phyloP scores from a whole-genome alignment of 2,888 invertebrate genomes.

The Lysandra coridon region DNA sequence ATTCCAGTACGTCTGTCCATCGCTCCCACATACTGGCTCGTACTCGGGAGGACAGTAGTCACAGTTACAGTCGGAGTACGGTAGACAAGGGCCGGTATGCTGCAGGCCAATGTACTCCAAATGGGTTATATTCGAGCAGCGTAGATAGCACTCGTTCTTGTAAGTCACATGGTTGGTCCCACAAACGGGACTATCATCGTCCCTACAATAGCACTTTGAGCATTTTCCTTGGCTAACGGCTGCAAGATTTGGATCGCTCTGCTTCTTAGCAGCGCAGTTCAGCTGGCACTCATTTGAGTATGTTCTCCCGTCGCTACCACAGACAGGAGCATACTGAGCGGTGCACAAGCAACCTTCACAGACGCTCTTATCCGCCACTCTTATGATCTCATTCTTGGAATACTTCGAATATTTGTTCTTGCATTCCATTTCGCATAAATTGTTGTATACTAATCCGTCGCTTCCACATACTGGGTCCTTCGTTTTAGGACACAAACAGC shows the following conservation, averaged over 20 bases:
- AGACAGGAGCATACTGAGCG: slow-evolving; percentile 44
- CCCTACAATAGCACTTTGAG: slow-evolving; percentile 45
- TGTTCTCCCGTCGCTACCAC: slow-evolving; percentile 46
- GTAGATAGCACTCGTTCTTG: slow-evolving; percentile 46
- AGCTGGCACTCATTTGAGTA: slow-evolving; percentile 47
- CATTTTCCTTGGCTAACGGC: slow-evolving; percentile 45
- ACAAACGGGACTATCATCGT: slow-evolving; percentile 47
- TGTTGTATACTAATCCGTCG: slow-evolving; percentile 42
- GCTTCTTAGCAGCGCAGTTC: slow-evolving; percentile 43
- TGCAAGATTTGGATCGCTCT: slow-evolving; percentile 37
- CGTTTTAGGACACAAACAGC: slow-evolving; percentile 38
- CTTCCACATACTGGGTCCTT: slow-evolving; percentile 42
- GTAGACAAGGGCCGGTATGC: slow-evolving; percentile 43
- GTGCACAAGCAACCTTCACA: slow-evolving; percentile 44
- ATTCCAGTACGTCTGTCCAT: slow-evolving; percentile 48
- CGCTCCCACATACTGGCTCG: slow-evolving; percentile 48
- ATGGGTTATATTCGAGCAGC: slow-evolving; percentile 44
- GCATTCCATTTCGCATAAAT: slow-evolving; percentile 43
- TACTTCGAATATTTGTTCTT: slow-evolving; percentile 33
- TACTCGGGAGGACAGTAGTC: slow-evolving; percentile 41
- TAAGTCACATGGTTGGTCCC: slow-evolving; percentile 49
- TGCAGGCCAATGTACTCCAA: slow-evolving; percentile 36
- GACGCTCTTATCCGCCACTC: slow-evolving; percentile 34
- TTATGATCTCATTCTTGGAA: slow-evolving; percentile 34
- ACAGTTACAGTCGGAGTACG: slow-evolving; percentile 37